Evolutionary conservation across 2,888 invertebrate genomes (phyloP).

Genomic region (Rhimphoctona megacephalus): DNA sequence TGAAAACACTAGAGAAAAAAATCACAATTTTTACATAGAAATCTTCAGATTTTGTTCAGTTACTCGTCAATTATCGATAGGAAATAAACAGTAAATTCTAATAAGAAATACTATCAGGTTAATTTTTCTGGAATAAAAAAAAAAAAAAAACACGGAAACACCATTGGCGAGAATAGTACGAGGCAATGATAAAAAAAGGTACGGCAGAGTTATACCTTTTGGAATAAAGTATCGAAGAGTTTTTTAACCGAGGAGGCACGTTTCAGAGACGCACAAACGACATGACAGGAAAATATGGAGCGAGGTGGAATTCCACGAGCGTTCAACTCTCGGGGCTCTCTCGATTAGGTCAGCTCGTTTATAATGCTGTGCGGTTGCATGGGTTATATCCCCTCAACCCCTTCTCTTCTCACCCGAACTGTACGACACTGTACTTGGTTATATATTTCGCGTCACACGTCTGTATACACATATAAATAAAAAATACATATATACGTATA

Average conservation of each 20-base stretch:
- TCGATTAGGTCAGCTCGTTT: slow-evolving; percentile 82
- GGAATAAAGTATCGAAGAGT: slow-evolving; percentile 50
- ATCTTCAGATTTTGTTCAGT: too few species aligned
- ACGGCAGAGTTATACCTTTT: neutral
- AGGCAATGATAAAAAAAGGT: neutral
- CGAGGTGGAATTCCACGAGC: slow-evolving; percentile 81
- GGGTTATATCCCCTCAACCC: slow-evolving; percentile 40
- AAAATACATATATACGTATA: slow-evolving; percentile 2
- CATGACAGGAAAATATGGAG: slow-evolving; percentile 82
- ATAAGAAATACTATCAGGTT: neutral
- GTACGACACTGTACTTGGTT: slow-evolving; percentile 30
- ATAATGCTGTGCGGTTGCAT: slow-evolving; percentile 74
- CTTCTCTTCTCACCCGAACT: slow-evolving; percentile 32
- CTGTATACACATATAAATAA: neutral
- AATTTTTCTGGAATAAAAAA: neutral
- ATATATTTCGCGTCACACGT: slow-evolving; percentile 30
- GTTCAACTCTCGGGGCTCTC: slow-evolving; percentile 77
- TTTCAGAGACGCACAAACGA: slow-evolving; percentile 69
- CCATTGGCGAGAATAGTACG: neutral
- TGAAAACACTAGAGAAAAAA: too few species aligned
- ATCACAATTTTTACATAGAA: too few species aligned
- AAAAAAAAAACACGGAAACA: neutral
- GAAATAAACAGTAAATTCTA: too few species aligned
- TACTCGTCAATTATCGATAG: too few species aligned
- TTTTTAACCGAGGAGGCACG: slow-evolving; percentile 61